Evolutionary conservation across 2,888 invertebrate genomes (phyloP).

Genomic region (Amblyjoppa fuscipennis): DNA sequence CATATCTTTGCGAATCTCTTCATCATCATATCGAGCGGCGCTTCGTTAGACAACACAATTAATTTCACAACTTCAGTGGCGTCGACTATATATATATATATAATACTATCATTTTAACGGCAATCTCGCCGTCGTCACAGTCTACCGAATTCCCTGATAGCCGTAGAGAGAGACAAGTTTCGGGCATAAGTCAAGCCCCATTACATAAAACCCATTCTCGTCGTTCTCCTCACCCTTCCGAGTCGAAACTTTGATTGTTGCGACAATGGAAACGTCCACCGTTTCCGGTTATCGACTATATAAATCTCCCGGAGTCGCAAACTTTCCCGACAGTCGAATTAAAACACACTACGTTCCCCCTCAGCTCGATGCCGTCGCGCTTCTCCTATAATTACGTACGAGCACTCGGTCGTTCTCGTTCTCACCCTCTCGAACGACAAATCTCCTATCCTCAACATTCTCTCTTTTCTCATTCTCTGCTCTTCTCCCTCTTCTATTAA

Average conservation of each 20-base stretch:
- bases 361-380: constrained; percentile 30
- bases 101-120: not conserved
- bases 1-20: not conserved
- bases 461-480: constrained; percentile 23
- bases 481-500: constrained; percentile 19
- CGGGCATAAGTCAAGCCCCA: not conserved
- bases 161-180: not conserved
- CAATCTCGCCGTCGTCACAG: constrained; percentile 4
- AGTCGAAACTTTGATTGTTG: constrained; percentile 28
- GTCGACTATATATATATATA: not conserved
- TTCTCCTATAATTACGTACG: constrained; percentile 42
- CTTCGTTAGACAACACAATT: not conserved
- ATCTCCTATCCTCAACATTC: constrained; percentile 1
- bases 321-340: constrained; percentile 59
- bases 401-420: constrained; percentile 34
- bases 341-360: constrained; percentile 69
- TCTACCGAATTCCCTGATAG: not conserved
- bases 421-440: constrained; percentile 20
- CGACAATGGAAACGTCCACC: constrained; percentile 57
- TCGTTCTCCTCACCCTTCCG: constrained; percentile 5
- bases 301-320: constrained; percentile 33
- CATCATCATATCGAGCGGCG: not conserved
- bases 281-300: constrained; percentile 45
- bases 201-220: constrained; percentile 17
- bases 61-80: not conserved